phyloP scores from a whole-genome alignment of 2,797 vertebrate species.

The Pangasius krempfi region DNA sequence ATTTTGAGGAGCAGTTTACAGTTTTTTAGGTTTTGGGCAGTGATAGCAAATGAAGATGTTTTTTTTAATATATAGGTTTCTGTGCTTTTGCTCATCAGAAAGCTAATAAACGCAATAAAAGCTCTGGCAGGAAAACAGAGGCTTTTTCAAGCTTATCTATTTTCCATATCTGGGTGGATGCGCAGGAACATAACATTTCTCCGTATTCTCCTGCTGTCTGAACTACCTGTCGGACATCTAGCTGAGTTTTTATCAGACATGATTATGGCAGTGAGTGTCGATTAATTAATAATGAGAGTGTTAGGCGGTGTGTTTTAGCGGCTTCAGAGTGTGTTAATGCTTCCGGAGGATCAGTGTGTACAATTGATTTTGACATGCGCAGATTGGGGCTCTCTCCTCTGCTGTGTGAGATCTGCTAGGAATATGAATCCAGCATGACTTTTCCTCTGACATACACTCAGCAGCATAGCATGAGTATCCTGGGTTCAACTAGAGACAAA shows the following conservation, averaged over 20 bases:
- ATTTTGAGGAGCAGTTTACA: not conserved
- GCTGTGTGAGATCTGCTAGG: conserved; percentile 20
- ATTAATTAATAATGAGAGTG: conserved; percentile 24
- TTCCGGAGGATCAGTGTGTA: conserved; percentile 28
- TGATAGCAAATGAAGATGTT: not conserved
- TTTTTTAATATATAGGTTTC: not conserved
- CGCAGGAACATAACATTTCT: not conserved
- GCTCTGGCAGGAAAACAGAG: not conserved
- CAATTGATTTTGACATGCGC: conserved; percentile 53
- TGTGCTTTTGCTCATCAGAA: not conserved
- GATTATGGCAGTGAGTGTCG: not conserved
- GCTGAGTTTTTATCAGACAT: conserved; percentile 11
- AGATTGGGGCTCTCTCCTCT: conserved; percentile 43
- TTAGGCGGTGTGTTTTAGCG: conserved; percentile 19
- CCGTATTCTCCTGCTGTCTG: not conserved
- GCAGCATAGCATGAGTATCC: not conserved
- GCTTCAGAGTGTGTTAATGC: conserved; percentile 44
- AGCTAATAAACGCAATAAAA: not conserved
- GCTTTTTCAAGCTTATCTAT: not conserved
- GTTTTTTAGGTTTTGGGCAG: not conserved
- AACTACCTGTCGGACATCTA: not conserved
- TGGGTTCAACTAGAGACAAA: not conserved
- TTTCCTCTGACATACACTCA: not conserved
- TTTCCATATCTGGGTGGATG: not conserved
- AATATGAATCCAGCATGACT: not conserved